Conservation (phyloP, 2,113 vertebrate genomes). For the Brachypteracias leptosomus region DNA sequence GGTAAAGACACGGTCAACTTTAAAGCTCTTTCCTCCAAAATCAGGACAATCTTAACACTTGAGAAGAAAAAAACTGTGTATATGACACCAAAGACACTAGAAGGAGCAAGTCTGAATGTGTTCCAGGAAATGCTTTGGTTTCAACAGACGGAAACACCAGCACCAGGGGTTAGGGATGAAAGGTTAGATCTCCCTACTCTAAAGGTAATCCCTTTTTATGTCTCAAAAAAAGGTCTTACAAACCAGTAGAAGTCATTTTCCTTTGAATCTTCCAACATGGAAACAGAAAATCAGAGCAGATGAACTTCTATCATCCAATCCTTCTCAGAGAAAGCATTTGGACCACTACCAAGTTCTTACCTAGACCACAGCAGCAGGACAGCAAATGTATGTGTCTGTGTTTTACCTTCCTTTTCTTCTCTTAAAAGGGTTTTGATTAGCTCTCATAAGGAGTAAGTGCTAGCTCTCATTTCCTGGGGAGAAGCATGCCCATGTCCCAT, state of each 20-base stretch:
- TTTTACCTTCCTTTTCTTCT: conserved; percentile 9
- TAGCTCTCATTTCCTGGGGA: conserved; percentile 13
- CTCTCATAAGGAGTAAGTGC: background rate
- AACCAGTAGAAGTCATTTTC: background rate
- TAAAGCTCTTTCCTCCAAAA: background rate
- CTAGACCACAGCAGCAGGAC: background rate
- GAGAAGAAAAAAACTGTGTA: background rate
- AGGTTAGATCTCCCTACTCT: background rate
- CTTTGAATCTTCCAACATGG: background rate
- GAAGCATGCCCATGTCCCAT: background rate
- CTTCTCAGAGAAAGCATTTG: background rate
- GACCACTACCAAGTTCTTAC: background rate
- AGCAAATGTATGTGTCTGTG: background rate
- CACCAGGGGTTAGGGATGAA: background rate
- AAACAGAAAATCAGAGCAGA: background rate
- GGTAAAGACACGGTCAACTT: background rate
- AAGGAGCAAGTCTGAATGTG: background rate
- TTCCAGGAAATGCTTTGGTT: background rate
- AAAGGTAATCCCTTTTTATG: background rate
- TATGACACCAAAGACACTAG: background rate
- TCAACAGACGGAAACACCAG: background rate
- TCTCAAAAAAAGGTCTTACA: background rate
- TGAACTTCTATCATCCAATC: background rate
- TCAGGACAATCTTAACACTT: background rate
- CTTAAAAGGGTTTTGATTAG: conserved; percentile 41